phyloP scores from a whole-genome alignment of 1,140 invertebrate species.

The Drosophila melanica region DNA sequence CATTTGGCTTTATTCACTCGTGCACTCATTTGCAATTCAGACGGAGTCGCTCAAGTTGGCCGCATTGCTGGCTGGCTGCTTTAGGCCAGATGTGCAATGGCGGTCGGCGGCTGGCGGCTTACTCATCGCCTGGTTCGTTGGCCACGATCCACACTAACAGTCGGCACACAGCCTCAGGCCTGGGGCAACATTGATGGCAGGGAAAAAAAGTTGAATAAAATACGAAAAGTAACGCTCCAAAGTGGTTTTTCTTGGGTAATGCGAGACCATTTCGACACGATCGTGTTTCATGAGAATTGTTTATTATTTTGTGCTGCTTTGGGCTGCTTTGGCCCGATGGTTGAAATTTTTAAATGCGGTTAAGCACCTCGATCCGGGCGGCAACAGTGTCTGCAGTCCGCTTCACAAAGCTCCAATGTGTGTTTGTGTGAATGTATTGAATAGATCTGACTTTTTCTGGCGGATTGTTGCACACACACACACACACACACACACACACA shows the following conservation, averaged over 20 bases:
- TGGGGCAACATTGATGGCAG: constrained; percentile 49
- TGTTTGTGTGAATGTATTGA: constrained; percentile 10
- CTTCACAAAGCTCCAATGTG: too few species aligned
- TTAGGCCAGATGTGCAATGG: constrained; percentile 69
- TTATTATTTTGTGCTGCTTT: constrained; percentile 54
- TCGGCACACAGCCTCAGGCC: constrained; percentile 7
- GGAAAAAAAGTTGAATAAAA: constrained; percentile 17
- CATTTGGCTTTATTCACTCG: constrained; percentile 56
- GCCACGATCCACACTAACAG: constrained; percentile 50
- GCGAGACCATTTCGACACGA: constrained; percentile 73
- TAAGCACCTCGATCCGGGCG: constrained; percentile 57
- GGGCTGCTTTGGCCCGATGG: constrained; percentile 27
- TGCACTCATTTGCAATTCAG: constrained; percentile 72
- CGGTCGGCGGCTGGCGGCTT: constrained; percentile 39
- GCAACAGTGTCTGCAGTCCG: constrained; percentile 27
- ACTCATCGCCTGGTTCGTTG: constrained; percentile 75
- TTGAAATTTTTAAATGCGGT: constrained; percentile 72
- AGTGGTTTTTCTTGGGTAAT: constrained; percentile 68
- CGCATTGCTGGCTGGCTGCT: constrained; percentile 55
- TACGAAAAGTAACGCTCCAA: constrained; percentile 33
- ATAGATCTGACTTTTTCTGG: constrained; percentile 24
- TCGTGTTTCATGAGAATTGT: constrained; percentile 72
- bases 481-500: background rate
- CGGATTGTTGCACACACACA: constrained; percentile 21
- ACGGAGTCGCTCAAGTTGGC: constrained; percentile 66